Evolutionary conservation across 2,113 vertebrate genomes (phyloP), one percentile per base, ranked within the genome.

Genomic region (Rostratula benghalensis): DNA sequence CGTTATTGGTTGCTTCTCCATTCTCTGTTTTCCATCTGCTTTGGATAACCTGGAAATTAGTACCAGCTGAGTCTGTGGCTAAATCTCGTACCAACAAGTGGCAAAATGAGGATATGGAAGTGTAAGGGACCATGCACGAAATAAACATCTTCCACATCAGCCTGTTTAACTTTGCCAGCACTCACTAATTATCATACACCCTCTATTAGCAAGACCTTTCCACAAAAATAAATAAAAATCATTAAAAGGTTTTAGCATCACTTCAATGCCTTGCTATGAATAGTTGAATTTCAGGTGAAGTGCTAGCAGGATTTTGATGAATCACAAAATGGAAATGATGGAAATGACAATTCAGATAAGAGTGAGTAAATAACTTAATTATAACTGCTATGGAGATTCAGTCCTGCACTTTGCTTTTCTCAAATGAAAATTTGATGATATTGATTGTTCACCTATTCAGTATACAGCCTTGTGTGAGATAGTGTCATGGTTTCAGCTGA

Each of bases 11-110:
- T 79, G 45, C 60, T 43, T 65, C 92, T 95, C 95, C 25, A 30
- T 81, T 90, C 63, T 76, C 73, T 81, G 64, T 64, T 76, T 96
- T 89, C 73, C 95, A 90, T 96, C 93, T 97, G 96, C 65, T 96
- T 94, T 97, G 70, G 83, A 91, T 92, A 83, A 87, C 53, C 25
- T 87, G 35, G 61, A 94, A 97, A 96, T 93, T 82, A 96, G 70
- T 37, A 83, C 70, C 92, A 91, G 65, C 82, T 95, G 89, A 83
- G 23, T 35, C 9, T 93, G 92, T 84, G 94, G 91, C 60, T 87
- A 77, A 74, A 74, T 59, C 46, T 48, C 69, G 31, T 81, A 65
- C n/a, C 39, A 91, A 85, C 51, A 80, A 92, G 65, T 63, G 61
- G 57, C 67, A 21, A 63, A 74, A 71, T 39, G 21, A 48, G 74